Base-by-base conservation (phyloP, 2,888 invertebrate genomes). In the Neoaliturus tenellus region DNA sequence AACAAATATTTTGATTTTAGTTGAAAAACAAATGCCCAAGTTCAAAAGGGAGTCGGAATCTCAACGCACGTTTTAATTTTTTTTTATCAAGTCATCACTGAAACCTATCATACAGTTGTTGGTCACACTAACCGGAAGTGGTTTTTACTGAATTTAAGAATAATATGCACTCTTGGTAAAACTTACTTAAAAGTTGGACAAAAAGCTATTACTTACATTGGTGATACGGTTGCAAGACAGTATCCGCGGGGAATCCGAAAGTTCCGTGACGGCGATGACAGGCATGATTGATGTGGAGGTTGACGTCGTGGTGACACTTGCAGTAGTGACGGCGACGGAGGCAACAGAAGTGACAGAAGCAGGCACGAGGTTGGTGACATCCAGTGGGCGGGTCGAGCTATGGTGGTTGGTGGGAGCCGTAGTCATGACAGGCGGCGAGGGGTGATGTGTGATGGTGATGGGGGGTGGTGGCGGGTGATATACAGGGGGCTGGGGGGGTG, bases 381-480 rank as follows among this genome's bases (percentile, higher is more conserved):
- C 35, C 33, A 78, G 35, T 48, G 89, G 88, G 84, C 90, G 87
- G n/a, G n/a, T n/a, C n/a, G n/a, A n/a, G n/a, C n/a, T n/a, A n/a
- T n/a, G n/a, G n/a, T n/a, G n/a, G n/a, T n/a, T n/a, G n/a, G 84
- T 90, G 90, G n/a, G 20, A 23, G 58, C 58, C 75, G 55, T 25
- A 58, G 83, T 31, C 48, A 73, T 44, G 48, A 44, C 39, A 17
- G 44, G 20, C 20, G 83, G 75, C 58, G 55, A 55, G 33, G 41
- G 25, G 23, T n/a, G 12, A 25, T 35, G 28, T 23, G 55, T 28
- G 23, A 14, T 23, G 58, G 62, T 87, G 83, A 23, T 83, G 20
- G 81, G 62, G 48, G 90, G 90, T 81, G 90, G 55, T 90, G 90
- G n/a, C 90, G 90, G 85, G 90, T 75, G 71, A 82, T 80, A 67